These are phyloP conservation scores for Manis pentadactyla DNA, from an alignment of 2,797 vertebrate species.

Conservation along the genomic window DNA sequence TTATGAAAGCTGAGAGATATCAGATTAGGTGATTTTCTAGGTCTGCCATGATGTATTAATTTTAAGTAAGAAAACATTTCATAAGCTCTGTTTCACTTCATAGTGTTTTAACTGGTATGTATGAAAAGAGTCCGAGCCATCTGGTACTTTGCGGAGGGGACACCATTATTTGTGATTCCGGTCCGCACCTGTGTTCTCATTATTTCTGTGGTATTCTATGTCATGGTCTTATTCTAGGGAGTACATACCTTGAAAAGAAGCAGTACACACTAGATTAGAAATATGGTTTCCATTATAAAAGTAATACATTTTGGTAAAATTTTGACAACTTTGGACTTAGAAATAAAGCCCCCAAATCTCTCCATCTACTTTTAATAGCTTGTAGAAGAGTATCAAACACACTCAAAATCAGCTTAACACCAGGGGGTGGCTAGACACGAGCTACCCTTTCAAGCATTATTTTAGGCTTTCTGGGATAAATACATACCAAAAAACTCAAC, in stretches of 20 bases:
- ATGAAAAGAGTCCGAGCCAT: not conserved
- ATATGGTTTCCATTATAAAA: slow-evolving; percentile 22
- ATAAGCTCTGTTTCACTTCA: not conserved
- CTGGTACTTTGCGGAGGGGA: not conserved
- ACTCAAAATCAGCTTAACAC: not conserved
- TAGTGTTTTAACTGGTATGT: not conserved
- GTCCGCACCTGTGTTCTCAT: not conserved
- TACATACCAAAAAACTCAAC: not conserved
- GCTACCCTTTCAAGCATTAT: not conserved
- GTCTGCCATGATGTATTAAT: not conserved
- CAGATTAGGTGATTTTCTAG: not conserved
- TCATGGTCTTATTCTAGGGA: not conserved
- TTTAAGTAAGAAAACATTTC: slow-evolving; percentile 20
- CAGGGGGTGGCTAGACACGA: not conserved
- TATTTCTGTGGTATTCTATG: not conserved
- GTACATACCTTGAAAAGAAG: not conserved
- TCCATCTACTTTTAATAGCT: not conserved
- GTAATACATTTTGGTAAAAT: not conserved
- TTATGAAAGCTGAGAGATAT: not conserved
- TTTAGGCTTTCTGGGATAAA: not conserved
- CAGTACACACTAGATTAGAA: not conserved
- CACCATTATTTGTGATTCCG: not conserved
- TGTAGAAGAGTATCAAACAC: not conserved
- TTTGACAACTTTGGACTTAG: too few relatives aligned
- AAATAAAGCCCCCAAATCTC: not conserved